Base-by-base conservation (phyloP, 2,888 invertebrate genomes). In the Baccha elongata region DNA sequence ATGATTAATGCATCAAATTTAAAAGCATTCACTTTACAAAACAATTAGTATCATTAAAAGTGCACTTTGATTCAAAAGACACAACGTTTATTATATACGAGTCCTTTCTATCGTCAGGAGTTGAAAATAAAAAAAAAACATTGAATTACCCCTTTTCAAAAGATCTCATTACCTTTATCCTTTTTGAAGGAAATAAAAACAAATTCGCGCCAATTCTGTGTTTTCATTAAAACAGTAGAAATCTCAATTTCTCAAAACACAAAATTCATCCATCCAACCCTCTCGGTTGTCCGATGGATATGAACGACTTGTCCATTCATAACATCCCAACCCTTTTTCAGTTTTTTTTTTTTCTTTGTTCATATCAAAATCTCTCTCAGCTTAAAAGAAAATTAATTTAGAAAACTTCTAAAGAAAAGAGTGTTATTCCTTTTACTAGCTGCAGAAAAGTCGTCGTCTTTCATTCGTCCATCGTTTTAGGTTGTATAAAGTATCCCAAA, bases 321-420 rank as follows among this genome's bases (percentile, higher is more conserved):
- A 75, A 81, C 71, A 52, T 58, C 60, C 17, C 71, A 40, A 42
- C 10, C 48, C 65, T 40, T 29, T 52, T 46, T 44, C 10, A 11
- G 32, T 17, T 21, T 23, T 46, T 21, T 32, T 35, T 53, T 29
- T 23, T 48, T 65, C 13, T 21, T 19, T 15, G 2, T 29, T n/a
- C 7, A 42, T 37, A 37, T 10, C 40, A 21, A 42, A 62, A 32
- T 23, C 53, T 40, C 10, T 52, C 40, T 17, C 32, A 68, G 72
- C 76, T 76, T 78, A 78, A 83, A 73, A 83, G 76, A 76, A 83
- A 83, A 83, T 72, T 83, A 72, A 83, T 72, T 76, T 78, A 11
- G 55, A 76, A 68, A 83, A 76, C 76, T 83, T 83, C 76, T 58
- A 42, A 83, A 29, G 83, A 83, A 58, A 58, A 68, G n/a, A n/a